Evolutionary conservation across 2,888 invertebrate genomes (phyloP), one percentile per base, ranked within the genome.

Genomic region (Torymus auratus): DNA sequence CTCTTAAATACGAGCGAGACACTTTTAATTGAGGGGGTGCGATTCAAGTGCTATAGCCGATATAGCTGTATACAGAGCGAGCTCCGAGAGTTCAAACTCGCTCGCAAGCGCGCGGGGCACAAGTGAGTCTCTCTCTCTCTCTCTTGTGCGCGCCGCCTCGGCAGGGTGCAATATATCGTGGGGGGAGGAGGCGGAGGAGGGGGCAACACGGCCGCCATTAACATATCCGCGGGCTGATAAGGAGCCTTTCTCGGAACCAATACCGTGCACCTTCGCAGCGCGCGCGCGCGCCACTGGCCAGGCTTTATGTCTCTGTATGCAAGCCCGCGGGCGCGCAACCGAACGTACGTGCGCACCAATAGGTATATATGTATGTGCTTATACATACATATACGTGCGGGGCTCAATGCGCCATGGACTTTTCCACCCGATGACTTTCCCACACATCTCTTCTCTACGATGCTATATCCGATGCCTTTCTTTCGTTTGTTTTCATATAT

Each of bases 221-320:
- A 89, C 90, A 91, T 90, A 91, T 90, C 89, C 90, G 88, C 88
- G 87, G 71, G 78, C 88, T 88, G 90, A 91, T 91, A 91, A 90
- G 88, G 58, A 60, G 65, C 86, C 88, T 86, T 90, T 90, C 90
- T 90, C 85, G 85, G 90, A 91, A 91, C 88, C 89, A 89, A 90
- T 90, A 89, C 88, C 82, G 78, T 81, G 78, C 78, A 82, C 82
- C 74, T 79, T 80, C 69, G 79, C 79, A 73, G 70, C 82, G 14
- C 64, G 53, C 41, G 41, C 41, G 53, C 41, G 41, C 41, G 60
- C 60, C 64, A 62, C n/a, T n/a, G 17, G 28, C 41, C 41, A 41
- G 61, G 55, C 73, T 74, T 74, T 74, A 74, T 56, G 74, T 74
- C 52, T 55, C 58, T 68, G 20, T 53, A 41, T 53, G 13, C 50